These are phyloP conservation scores for Eupithecia pulchellata DNA, from an alignment of 2,888 invertebrate species.

Conservation along the genomic window DNA sequence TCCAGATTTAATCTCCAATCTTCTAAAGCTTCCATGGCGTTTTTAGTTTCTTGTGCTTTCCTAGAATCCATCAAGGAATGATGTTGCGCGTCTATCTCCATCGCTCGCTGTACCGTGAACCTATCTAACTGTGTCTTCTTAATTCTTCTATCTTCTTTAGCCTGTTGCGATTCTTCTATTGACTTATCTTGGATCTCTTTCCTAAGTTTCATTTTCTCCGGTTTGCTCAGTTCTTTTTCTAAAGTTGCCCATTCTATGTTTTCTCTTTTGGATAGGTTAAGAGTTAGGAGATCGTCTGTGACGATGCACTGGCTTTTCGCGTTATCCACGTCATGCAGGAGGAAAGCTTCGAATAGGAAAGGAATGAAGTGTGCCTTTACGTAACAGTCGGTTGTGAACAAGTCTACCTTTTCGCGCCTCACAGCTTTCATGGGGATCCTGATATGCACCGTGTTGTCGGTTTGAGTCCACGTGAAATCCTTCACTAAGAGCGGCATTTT, in stretches of 20 bases:
- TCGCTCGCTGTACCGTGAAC: conserved; percentile 78
- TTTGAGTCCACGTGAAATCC: conserved; percentile 92
- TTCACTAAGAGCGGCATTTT: conserved; percentile 90
- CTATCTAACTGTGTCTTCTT: conserved; percentile 85
- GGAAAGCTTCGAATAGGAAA: conserved; percentile 90
- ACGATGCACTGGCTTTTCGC: conserved; percentile 87
- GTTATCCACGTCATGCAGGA: conserved; percentile 86
- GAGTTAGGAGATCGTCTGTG: conserved; percentile 86
- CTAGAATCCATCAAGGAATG: conserved; percentile 87
- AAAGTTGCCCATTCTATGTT: conserved; percentile 84
- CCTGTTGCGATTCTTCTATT: conserved; percentile 83
- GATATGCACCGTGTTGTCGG: conserved; percentile 85
- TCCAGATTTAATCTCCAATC: conserved; percentile 79
- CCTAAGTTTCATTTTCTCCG: conserved; percentile 84
- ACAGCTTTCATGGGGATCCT: conserved; percentile 88
- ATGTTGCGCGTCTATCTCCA: conserved; percentile 80
- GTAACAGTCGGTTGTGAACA: conserved; percentile 89
- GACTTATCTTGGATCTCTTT: conserved; percentile 84
- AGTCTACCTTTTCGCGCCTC: conserved; percentile 87
- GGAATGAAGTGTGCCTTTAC: conserved; percentile 90
- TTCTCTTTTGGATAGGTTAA: conserved; percentile 88
- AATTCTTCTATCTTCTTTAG: conserved; percentile 79
- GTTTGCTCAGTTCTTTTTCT: conserved; percentile 83
- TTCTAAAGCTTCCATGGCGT: conserved; percentile 88
- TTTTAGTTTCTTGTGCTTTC: conserved; percentile 86